A percentile compares a stretch with the other conserved stretches of the same genome.
Evolutionary conservation across 2,888 invertebrate species (phyloP).

Genomic region (Liodrosophila aerea): DNA sequence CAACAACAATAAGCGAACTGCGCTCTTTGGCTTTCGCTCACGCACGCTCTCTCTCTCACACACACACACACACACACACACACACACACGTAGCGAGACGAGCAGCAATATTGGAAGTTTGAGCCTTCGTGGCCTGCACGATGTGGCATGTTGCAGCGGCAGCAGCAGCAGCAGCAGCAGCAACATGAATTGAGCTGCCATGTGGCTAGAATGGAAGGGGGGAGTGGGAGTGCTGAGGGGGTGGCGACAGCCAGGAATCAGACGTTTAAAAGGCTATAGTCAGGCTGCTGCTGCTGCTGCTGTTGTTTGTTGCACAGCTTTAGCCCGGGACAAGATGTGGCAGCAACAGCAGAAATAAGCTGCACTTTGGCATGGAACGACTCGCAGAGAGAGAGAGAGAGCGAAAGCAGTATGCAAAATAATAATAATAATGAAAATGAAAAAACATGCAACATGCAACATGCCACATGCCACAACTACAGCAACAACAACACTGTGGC

Average conservation of each 20-base stretch:
- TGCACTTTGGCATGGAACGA: too few species aligned
- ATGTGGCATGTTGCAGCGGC: conserved; percentile 9
- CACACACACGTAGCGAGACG: neutral
- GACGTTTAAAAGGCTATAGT: conserved; percentile 25
- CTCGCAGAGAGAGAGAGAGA: conserved; percentile 7
- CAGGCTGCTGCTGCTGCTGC: conserved; percentile 8
- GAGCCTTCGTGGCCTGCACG: conserved; percentile 33
- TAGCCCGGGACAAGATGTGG: conserved; percentile 8
- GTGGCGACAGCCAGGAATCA: conserved; percentile 24
- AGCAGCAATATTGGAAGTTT: conserved; percentile 51
- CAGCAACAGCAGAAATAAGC: neutral
- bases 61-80: conserved; percentile 7
- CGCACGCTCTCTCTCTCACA: conserved; percentile 8
- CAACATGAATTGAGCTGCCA: neutral
- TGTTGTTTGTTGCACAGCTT: conserved; percentile 10
- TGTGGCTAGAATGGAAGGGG: neutral
- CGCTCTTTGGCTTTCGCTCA: neutral
- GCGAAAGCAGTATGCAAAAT: conserved; percentile 2
- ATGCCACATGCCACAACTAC: neutral
- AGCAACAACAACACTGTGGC: conserved; percentile 15
- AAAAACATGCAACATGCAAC: neutral
- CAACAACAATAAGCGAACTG: neutral
- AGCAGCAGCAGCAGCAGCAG: conserved; percentile 1
- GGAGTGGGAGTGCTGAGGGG: too few species aligned
- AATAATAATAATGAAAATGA: neutral